phyloP scores from a whole-genome alignment of 2,113 vertebrate species.

The Caranx melampygus region DNA sequence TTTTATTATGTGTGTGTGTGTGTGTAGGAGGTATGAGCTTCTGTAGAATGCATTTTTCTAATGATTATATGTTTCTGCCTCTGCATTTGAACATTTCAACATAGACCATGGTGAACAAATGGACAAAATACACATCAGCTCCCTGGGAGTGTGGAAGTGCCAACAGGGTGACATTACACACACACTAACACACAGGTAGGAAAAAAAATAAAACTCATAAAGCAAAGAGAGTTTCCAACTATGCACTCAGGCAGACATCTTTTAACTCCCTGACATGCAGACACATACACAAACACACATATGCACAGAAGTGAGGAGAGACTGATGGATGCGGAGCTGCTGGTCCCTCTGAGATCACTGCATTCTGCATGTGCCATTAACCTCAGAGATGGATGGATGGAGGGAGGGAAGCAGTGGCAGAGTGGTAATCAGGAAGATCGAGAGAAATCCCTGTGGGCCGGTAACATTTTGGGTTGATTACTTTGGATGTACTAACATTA shows the following conservation, averaged over 20 bases:
- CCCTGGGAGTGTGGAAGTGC: slow-evolving; percentile 39
- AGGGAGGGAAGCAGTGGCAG: slow-evolving; percentile 41
- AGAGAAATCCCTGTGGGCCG: slow-evolving; percentile 29
- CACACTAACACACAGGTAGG: slow-evolving; percentile 8
- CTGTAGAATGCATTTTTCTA: slow-evolving; percentile 2
- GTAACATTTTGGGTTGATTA: slow-evolving; percentile 45
- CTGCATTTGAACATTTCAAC: slow-evolving; percentile 43
- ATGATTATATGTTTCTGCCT: background rate
- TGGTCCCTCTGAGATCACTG: slow-evolving; percentile 64
- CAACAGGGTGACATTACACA: slow-evolving; percentile 50
- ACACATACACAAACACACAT: slow-evolving; percentile 34
- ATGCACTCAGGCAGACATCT: slow-evolving; percentile 40
- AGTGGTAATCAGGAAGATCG: slow-evolving; percentile 39
- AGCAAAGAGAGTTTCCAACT: slow-evolving; percentile 23
- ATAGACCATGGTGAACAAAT: slow-evolving; percentile 39
- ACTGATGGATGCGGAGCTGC: slow-evolving; percentile 61
- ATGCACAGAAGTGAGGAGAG: slow-evolving; percentile 48
- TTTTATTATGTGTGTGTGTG: background rate
- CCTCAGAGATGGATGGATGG: slow-evolving; percentile 64
- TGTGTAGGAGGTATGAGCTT: background rate
- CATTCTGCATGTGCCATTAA: slow-evolving; percentile 71
- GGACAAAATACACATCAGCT: slow-evolving; percentile 18
- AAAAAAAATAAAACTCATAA: slow-evolving; percentile 7
- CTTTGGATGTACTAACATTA: slow-evolving; percentile 1
- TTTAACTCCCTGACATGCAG: slow-evolving; percentile 40